Evolutionary conservation across 2,888 invertebrate genomes (phyloP).

Genomic region (Laspeyria flexula): DNA sequence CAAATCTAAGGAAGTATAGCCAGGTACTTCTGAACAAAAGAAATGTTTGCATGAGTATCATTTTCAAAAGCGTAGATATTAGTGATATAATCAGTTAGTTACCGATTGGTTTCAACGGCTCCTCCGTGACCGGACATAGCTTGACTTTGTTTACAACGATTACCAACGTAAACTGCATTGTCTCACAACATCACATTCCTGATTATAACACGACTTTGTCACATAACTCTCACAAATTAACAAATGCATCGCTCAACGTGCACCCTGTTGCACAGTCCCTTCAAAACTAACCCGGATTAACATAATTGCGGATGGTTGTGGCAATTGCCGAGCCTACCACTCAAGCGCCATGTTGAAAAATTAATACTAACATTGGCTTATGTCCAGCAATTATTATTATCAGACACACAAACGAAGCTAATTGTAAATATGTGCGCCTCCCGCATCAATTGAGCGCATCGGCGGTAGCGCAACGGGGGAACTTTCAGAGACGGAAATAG

Average conservation of each 20-base stretch:
- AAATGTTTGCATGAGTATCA: too few species aligned
- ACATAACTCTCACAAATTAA: constrained; percentile 67
- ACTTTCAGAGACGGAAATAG: constrained; percentile 80
- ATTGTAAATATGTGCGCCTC: constrained; percentile 79
- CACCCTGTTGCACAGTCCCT: constrained; percentile 68
- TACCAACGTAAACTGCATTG: constrained; percentile 83
- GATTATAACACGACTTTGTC: constrained; percentile 63
- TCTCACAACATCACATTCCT: constrained; percentile 61
- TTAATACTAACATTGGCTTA: constrained; percentile 71
- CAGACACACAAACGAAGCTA: constrained; percentile 76
- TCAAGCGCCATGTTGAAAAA: constrained; percentile 68
- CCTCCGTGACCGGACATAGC: constrained; percentile 76
- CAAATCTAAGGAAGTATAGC: too few species aligned
- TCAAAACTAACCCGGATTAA: constrained; percentile 80
- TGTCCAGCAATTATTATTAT: constrained; percentile 75
- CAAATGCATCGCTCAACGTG: constrained; percentile 78
- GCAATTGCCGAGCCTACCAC: constrained; percentile 72
- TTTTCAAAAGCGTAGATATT: not conserved
- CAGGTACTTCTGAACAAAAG: too few species aligned
- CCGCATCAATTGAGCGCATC: constrained; percentile 81
- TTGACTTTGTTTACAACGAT: constrained; percentile 81
- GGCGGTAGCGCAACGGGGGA: constrained; percentile 72
- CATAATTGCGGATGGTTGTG: constrained; percentile 72
- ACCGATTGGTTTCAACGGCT: constrained; percentile 75
- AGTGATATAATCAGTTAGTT: constrained; percentile 27